Conservation (phyloP, 2,113 vertebrate genomes). For the Bubo bubo region DNA sequence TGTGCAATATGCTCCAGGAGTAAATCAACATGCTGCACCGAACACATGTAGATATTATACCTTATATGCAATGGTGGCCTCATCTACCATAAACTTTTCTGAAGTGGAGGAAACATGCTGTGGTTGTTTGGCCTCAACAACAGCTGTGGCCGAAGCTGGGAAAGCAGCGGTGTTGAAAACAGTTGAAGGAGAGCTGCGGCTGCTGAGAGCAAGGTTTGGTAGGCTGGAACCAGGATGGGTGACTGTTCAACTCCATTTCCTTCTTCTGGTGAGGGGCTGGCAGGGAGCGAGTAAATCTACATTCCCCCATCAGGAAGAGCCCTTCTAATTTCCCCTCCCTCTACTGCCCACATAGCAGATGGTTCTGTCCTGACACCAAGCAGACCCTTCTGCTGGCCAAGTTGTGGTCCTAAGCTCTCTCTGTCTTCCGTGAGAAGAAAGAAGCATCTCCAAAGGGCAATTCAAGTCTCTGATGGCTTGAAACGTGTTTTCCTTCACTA, state of each 20-base stretch:
- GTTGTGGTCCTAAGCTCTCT: fast-evolving
- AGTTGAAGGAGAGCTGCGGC: neutral
- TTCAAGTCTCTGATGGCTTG: neutral
- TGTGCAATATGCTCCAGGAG: fast-evolving
- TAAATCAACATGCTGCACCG: neutral
- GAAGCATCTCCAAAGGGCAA: neutral
- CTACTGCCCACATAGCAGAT: neutral
- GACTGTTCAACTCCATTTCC: neutral
- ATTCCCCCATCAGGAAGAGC: neutral
- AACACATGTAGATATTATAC: neutral
- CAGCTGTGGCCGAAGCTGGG: neutral
- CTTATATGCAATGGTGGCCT: neutral
- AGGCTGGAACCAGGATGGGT: neutral
- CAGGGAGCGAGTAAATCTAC: neutral
- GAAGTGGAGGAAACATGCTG: neutral
- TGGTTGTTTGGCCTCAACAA: neutral
- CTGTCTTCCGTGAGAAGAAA: neutral
- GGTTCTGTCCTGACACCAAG: neutral
- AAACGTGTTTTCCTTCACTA: neutral
- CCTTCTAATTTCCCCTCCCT: neutral
- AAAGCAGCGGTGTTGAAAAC: neutral
- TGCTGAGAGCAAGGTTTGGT: neutral
- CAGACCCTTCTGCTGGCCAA: neutral
- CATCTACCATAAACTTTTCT: neutral
- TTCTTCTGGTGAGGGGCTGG: neutral